Percentiles rank a stretch among this genome's conserved stretches.
Conservation (phyloP, 2,113 vertebrate genomes). For the Daboia siamensis region DNA sequence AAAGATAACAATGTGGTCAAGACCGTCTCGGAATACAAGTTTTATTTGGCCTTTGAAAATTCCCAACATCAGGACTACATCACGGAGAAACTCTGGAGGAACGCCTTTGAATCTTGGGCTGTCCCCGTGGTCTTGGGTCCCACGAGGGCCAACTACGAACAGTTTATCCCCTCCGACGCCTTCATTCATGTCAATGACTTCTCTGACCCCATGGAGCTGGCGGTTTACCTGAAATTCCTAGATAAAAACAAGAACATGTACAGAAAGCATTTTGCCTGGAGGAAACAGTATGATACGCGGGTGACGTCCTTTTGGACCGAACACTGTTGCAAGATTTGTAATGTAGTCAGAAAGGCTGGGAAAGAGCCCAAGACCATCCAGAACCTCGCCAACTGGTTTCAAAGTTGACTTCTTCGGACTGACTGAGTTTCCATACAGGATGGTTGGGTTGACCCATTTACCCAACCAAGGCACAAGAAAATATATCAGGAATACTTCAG, state of each 20-base stretch:
- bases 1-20: conserved; percentile 64
- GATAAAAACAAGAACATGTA: conserved; percentile 70
- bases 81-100: conserved; percentile 92
- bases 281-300: conserved; percentile 72
- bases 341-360: conserved; percentile 60
- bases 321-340: conserved; percentile 83
- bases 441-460: neutral
- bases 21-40: conserved; percentile 80
- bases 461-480: rapidly evolving
- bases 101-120: conserved; percentile 77
- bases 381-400: conserved; percentile 81
- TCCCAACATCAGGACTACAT: conserved; percentile 91
- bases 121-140: conserved; percentile 89
- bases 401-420: conserved; percentile 52
- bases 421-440: rapidly evolving
- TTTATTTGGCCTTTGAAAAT: conserved; percentile 95
- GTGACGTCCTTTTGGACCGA: conserved; percentile 81
- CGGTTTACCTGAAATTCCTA: conserved; percentile 82
- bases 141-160: conserved; percentile 84
- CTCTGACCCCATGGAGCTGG: conserved; percentile 72
- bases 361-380: conserved; percentile 64
- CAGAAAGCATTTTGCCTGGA: conserved; percentile 83
- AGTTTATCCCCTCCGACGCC: conserved; percentile 80
- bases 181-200: conserved; percentile 96
- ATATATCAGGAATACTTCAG: neutral